These are phyloP conservation scores for Netelia fuscicornis DNA, from an alignment of 2,888 invertebrate species.

Conservation along the genomic window DNA sequence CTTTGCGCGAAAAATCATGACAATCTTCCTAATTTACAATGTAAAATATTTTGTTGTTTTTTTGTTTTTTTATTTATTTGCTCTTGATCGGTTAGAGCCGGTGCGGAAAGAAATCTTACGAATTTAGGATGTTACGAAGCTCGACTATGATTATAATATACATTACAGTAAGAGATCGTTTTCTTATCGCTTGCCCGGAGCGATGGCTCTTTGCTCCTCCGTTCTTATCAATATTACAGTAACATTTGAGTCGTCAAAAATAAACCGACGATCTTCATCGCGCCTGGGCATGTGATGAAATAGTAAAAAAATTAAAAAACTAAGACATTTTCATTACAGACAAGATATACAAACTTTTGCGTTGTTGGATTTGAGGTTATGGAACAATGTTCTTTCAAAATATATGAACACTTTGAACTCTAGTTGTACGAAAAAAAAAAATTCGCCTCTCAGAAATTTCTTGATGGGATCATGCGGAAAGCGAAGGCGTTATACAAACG, in stretches of 20 bases:
- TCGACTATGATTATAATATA: slow-evolving; percentile 31
- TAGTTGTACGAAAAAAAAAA: no score
- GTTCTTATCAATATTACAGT: slow-evolving; percentile 60
- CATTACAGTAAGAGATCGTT: slow-evolving; percentile 5
- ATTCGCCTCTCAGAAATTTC: neutral
- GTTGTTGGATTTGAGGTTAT: no score
- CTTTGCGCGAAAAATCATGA: no score
- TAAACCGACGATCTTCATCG: slow-evolving; percentile 15
- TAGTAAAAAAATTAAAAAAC: neutral
- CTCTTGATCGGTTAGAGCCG: neutral
- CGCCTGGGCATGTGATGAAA: slow-evolving; percentile 11
- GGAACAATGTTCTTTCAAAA: no score
- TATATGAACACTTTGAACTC: no score
- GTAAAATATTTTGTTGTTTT: neutral
- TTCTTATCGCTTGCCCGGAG: slow-evolving; percentile 55
- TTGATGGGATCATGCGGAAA: neutral
- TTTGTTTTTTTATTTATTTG: neutral
- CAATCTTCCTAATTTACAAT: no score
- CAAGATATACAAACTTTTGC: no score
- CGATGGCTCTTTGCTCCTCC: slow-evolving; percentile 68
- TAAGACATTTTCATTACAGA: neutral
- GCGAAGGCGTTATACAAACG: slow-evolving; percentile 63
- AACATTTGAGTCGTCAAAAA: slow-evolving; percentile 38
- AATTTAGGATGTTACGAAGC: slow-evolving; percentile 6
- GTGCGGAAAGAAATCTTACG: neutral